Conservation (phyloP, 2,888 invertebrate genomes). For the Corbicula japonica region DNA sequence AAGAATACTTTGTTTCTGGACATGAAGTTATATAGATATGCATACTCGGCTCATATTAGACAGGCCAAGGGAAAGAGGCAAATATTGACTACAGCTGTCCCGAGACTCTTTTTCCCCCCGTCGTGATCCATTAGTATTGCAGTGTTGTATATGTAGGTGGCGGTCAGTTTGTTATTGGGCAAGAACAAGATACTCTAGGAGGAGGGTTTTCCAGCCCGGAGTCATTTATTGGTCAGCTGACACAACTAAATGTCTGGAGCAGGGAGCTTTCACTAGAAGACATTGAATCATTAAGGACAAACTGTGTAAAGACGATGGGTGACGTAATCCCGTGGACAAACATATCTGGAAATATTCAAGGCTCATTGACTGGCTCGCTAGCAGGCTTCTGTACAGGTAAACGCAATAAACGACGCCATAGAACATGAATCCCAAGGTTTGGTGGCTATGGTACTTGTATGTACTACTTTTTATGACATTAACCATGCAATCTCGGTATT, state of each 20-base stretch:
- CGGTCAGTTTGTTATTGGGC: constrained; percentile 90
- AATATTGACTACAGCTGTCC: too few species aligned
- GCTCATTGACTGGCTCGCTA: constrained; percentile 88
- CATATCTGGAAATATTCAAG: constrained; percentile 88
- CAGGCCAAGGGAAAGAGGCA: too few species aligned
- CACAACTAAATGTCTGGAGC: constrained; percentile 90
- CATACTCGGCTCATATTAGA: too few species aligned
- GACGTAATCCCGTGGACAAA: constrained; percentile 90
- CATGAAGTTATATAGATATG: too few species aligned
- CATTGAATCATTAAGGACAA: constrained; percentile 84
- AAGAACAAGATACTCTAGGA: constrained; percentile 90
- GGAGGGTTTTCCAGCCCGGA: constrained; percentile 90
- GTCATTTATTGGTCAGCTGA: constrained; percentile 90
- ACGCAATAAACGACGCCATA: constrained; percentile 26
- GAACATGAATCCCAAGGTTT: constrained; percentile 17
- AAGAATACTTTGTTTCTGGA: too few species aligned
- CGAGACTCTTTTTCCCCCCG: too few species aligned
- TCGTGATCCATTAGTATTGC: too few species aligned
- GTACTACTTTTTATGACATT: too few species aligned
- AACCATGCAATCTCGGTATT: too few species aligned
- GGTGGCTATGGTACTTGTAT: constrained; percentile 12
- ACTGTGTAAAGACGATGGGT: constrained; percentile 88
- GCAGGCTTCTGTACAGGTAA: constrained; percentile 89
- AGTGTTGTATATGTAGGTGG: constrained; percentile 81
- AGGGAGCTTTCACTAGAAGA: constrained; percentile 86